These are phyloP conservation scores for Aramus guarauna DNA, from an alignment of 2,113 vertebrate species.

Conservation along the genomic window DNA sequence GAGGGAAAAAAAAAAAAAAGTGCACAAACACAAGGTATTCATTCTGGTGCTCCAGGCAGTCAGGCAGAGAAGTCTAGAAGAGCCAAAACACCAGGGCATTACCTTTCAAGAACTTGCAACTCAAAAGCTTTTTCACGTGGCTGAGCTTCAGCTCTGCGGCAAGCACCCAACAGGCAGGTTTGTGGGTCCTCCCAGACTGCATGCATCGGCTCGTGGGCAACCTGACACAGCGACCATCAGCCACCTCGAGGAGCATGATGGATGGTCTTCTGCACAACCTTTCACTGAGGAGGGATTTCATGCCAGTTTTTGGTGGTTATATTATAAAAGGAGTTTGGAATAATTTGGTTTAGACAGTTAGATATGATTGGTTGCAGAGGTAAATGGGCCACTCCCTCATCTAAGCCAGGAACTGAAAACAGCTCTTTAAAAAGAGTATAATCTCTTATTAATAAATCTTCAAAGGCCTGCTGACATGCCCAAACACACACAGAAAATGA, in stretches of 20 bases:
- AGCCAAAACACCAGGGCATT: not conserved
- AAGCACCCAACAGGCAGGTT: rapidly evolving
- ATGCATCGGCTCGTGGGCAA: rapidly evolving
- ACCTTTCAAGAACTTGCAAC: not conserved
- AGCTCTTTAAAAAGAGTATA: constrained; percentile 4
- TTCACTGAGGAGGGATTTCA: not conserved
- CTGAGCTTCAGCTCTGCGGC: not conserved
- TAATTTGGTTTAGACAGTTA: not conserved
- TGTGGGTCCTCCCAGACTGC: rapidly evolving
- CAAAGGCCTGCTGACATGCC: constrained; percentile 48
- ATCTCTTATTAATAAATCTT: constrained; percentile 44
- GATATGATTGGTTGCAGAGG: not conserved
- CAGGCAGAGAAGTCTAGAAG: not conserved
- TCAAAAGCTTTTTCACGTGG: rapidly evolving
- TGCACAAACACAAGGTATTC: not conserved
- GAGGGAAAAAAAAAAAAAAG: not conserved
- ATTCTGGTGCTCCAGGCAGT: not conserved
- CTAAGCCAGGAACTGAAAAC: constrained; percentile 23
- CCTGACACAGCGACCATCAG: not conserved
- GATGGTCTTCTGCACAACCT: not conserved
- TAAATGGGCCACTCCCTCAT: constrained; percentile 4
- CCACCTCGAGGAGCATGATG: rapidly evolving
- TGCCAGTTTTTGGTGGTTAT: not conserved
- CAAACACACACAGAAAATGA: constrained; percentile 22
- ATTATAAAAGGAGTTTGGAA: not conserved